Percentiles rank a stretch among this genome's conserved stretches.
Evolutionary conservation across 2,113 vertebrate genomes (phyloP).

Genomic region (Theristicus caerulescens): DNA sequence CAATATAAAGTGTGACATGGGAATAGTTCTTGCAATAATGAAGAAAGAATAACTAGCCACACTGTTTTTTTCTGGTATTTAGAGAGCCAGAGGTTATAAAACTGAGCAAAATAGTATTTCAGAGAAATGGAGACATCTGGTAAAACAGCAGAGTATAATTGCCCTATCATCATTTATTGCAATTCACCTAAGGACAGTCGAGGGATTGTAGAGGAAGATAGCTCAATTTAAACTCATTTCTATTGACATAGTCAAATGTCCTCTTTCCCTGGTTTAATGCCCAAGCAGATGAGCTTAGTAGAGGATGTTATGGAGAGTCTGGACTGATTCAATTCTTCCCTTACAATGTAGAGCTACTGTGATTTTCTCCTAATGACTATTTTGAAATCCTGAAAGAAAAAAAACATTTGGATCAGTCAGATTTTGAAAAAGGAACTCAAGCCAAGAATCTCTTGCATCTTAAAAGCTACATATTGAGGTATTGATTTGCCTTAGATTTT

Average conservation of each 20-base stretch:
- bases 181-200: not conserved
- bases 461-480: not conserved
- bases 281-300: not conserved
- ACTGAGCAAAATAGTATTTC: not conserved
- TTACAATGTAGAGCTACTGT: not conserved
- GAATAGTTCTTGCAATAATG: not conserved
- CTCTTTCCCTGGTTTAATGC: not conserved
- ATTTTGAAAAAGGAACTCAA: not conserved
- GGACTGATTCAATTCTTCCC: not conserved
- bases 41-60: not conserved
- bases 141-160: conserved; percentile 27
- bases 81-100: not conserved
- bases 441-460: not conserved
- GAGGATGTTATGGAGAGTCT: not conserved
- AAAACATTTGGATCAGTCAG: not conserved
- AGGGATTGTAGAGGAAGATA: not conserved
- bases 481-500: not conserved
- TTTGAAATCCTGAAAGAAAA: not conserved
- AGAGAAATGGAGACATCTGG: not conserved
- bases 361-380: not conserved
- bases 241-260: not conserved
- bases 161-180: not conserved
- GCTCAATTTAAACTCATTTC: not conserved
- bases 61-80: not conserved
- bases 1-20: not conserved